phyloP scores from a whole-genome alignment of 2,888 invertebrate genomes.

The Drosophila robusta region DNA sequence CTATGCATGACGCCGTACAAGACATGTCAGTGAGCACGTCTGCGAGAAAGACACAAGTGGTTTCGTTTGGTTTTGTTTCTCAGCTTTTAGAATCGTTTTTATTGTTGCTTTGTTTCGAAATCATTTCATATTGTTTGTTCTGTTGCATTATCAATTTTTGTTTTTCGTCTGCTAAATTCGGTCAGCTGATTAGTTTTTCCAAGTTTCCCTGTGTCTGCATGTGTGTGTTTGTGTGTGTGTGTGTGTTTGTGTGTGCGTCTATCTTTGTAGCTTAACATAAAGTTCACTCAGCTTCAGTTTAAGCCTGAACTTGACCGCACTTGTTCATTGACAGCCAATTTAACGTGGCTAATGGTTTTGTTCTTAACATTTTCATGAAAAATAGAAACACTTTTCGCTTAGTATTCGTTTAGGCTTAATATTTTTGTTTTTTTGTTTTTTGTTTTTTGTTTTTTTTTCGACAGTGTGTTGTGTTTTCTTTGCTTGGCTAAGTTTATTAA shows the following conservation, averaged over 20 bases:
- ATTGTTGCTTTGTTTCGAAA: constrained; percentile 45
- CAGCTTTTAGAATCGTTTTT: constrained; percentile 44
- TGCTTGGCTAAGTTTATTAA: constrained; percentile 41
- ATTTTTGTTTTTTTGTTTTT: constrained; percentile 2
- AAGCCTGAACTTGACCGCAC: constrained; percentile 2
- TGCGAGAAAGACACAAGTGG: constrained; percentile 5
- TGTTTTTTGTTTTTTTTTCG: constrained; percentile 5
- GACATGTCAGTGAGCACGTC: neutral
- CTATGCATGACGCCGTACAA: neutral
- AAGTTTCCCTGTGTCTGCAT: constrained; percentile 5
- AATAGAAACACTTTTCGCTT: constrained; percentile 48
- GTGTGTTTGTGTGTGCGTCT: neutral
- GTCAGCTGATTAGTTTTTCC: constrained; percentile 13
- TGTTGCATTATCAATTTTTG: constrained; percentile 4
- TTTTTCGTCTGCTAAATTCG: constrained; percentile 13
- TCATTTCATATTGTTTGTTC: constrained; percentile 36
- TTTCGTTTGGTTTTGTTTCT: constrained; percentile 39
- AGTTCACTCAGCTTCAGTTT: constrained; percentile 15
- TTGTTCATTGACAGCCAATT: constrained; percentile 15
- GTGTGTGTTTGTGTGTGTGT: neutral
- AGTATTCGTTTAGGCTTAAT: constrained; percentile 19
- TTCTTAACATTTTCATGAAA: constrained; percentile 40
- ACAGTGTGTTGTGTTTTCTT: constrained; percentile 16
- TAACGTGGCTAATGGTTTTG: constrained; percentile 6
- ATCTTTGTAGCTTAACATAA: constrained; percentile 13